These are phyloP conservation scores for Archaeoteleia sp. DNA, from an alignment of 2,888 invertebrate genomes.

Conservation along the genomic window DNA sequence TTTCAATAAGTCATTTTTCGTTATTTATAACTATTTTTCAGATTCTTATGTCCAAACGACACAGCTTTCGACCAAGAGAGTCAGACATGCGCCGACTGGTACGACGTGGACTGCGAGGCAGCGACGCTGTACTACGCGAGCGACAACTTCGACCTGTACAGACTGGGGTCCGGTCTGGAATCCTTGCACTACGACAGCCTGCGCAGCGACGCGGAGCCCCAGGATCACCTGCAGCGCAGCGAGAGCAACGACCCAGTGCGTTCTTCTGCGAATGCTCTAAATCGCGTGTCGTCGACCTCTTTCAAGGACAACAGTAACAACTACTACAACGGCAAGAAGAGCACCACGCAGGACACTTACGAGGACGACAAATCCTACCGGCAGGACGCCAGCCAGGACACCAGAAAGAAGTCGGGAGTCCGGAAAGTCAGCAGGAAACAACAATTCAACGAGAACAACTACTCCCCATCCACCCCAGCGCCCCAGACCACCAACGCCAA, in stretches of 20 bases:
- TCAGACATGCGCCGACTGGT: slow-evolving; percentile 94
- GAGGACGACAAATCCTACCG: slow-evolving; percentile 76
- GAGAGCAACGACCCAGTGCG: slow-evolving; percentile 75
- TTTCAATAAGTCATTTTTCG: too few relatives aligned
- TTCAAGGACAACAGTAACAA: slow-evolving; percentile 69
- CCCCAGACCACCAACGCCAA: slow-evolving; percentile 51
- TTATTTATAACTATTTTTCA: too few relatives aligned
- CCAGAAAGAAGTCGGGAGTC: slow-evolving; percentile 60
- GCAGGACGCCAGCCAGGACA: slow-evolving; percentile 67
- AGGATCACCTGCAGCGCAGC: slow-evolving; percentile 71
- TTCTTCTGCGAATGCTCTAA: slow-evolving; percentile 67
- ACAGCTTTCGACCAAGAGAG: slow-evolving; percentile 94
- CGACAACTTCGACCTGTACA: slow-evolving; percentile 86
- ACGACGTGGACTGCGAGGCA: slow-evolving; percentile 90
- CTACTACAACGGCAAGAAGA: slow-evolving; percentile 64
- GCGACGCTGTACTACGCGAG: slow-evolving; percentile 86
- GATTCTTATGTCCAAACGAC: slow-evolving; percentile 92
- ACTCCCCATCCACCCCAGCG: slow-evolving; percentile 58
- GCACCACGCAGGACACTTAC: slow-evolving; percentile 58
- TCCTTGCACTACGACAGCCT: slow-evolving; percentile 70
- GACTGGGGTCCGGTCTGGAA: slow-evolving; percentile 81
- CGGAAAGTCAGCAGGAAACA: slow-evolving; percentile 67
- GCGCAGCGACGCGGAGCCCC: slow-evolving; percentile 70
- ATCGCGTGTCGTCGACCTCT: slow-evolving; percentile 63
- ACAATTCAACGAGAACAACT: slow-evolving; percentile 59